phyloP scores from a whole-genome alignment of 2,888 invertebrate genomes.

The Tridacna gigas region DNA sequence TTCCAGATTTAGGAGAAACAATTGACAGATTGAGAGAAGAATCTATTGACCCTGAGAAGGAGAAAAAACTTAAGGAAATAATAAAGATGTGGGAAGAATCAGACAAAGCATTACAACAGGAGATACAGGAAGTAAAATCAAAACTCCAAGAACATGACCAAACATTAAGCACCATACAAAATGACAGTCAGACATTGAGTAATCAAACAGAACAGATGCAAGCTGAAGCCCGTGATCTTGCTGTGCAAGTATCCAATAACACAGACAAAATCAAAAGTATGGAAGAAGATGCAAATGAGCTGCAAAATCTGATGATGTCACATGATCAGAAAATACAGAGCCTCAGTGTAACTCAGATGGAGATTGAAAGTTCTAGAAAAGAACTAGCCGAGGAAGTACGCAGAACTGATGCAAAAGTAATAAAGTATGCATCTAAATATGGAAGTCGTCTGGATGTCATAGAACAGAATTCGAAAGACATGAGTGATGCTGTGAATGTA shows the following conservation, averaged over 20 bases:
- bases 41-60: constrained; percentile 32
- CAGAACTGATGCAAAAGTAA: background rate
- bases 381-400: background rate
- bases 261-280: background rate
- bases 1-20: constrained; percentile 26
- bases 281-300: background rate
- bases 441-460: background rate
- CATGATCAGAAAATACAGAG: background rate
- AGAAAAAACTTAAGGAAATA: constrained; percentile 9
- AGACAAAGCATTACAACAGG: constrained; percentile 11
- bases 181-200: background rate
- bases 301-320: background rate
- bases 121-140: constrained; percentile 4
- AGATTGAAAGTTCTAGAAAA: background rate
- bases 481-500: background rate
- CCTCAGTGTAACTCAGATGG: background rate
- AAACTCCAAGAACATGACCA: background rate
- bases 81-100: constrained; percentile 24
- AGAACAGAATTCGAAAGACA: background rate
- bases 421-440: background rate
- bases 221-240: background rate
- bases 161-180: background rate
- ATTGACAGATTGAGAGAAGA: constrained; percentile 11
- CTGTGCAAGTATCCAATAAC: background rate
- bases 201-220: background rate